Conservation (phyloP, 1,140 invertebrate species). For the Macrotrachela quadricornifera region DNA sequence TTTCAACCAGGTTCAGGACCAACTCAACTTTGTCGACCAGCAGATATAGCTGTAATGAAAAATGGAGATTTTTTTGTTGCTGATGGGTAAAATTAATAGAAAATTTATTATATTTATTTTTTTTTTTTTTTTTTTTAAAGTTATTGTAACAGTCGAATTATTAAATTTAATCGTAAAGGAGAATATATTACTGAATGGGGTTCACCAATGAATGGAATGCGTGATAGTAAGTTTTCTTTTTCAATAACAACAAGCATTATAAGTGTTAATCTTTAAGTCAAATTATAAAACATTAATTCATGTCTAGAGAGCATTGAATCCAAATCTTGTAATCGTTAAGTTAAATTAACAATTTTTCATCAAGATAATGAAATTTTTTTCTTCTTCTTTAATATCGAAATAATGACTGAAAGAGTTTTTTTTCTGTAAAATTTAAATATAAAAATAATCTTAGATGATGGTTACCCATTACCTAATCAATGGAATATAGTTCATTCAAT, state of each 20-base stretch:
- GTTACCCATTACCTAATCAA: conserved; percentile 7
- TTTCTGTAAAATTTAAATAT: conserved; percentile 8
- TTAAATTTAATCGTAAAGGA: conserved; percentile 57
- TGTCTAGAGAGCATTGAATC: no score
- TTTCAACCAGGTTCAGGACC: conserved; percentile 58
- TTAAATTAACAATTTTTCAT: no score
- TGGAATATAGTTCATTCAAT: conserved; percentile 45
- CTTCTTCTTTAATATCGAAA: no score
- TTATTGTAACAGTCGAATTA: conserved; percentile 64
- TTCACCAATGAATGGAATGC: conserved; percentile 7
- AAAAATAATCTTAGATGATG: conserved; percentile 18
- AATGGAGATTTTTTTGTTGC: conserved; percentile 75
- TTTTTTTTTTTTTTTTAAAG: no score
- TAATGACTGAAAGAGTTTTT: no score
- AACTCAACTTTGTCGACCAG: conserved; percentile 69
- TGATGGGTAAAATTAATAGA: conserved; percentile 40
- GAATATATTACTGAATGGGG: conserved; percentile 32
- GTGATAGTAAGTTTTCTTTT: no score
- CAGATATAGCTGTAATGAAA: conserved; percentile 58
- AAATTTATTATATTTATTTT: no score
- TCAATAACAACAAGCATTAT: no score
- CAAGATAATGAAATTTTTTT: no score
- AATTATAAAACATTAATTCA: no score
- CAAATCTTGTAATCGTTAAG: no score
- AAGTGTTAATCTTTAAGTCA: no score